These are phyloP conservation scores for Epirrita christyi DNA, from an alignment of 2,888 invertebrate species.

Conservation along the genomic window DNA sequence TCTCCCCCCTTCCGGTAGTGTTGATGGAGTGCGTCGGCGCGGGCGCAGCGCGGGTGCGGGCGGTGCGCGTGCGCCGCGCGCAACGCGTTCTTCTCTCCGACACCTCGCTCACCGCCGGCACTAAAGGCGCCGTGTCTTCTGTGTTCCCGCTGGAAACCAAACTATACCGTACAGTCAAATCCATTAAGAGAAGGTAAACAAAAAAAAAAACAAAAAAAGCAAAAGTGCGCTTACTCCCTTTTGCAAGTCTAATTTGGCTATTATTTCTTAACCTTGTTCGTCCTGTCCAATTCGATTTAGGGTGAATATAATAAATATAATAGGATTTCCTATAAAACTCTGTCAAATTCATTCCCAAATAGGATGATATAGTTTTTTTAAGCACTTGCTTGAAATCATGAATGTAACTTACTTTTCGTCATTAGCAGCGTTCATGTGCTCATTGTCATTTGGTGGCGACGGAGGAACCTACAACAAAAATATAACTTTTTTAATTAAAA, in stretches of 20 bases:
- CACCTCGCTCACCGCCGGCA: conserved; percentile 29
- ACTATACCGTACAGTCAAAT: not conserved
- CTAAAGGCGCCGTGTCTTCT: conserved; percentile 48
- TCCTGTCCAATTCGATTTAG: no score
- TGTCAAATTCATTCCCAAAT: no score
- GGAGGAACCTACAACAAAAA: conserved; percentile 46
- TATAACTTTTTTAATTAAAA: no score
- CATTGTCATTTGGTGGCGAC: conserved; percentile 46
- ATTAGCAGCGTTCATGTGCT: conserved; percentile 41
- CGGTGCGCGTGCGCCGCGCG: conserved; percentile 38
- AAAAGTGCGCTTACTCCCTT: no score
- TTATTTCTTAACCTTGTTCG: no score
- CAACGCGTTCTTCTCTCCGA: conserved; percentile 39
- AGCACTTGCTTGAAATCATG: no score
- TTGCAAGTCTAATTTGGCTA: no score
- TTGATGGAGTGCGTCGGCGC: conserved; percentile 73
- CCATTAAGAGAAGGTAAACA: no score
- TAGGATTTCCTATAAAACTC: no score
- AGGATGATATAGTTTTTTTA: no score
- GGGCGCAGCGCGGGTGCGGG: conserved; percentile 31
- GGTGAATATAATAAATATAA: no score
- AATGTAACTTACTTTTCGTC: conserved; percentile 54
- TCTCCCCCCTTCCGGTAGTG: conserved; percentile 60
- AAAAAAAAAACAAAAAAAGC: no score
- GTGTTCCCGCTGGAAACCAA: conserved; percentile 32